Conservation (phyloP, 2,797 vertebrate genomes). For the Silurus lanzhouensis region DNA sequence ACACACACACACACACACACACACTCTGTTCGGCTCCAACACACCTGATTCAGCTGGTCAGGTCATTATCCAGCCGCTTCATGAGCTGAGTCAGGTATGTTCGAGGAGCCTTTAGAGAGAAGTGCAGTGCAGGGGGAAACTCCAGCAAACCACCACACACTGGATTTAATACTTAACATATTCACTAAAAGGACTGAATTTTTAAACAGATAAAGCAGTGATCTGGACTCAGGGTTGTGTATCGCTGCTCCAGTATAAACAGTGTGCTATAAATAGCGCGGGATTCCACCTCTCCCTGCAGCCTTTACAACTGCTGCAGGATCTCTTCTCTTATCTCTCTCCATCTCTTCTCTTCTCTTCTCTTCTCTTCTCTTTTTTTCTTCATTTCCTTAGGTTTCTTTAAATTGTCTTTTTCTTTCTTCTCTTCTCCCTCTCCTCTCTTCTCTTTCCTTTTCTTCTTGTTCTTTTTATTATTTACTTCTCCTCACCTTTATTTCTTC, state of each 20-base stretch:
- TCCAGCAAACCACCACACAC: not conserved
- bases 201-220: conserved; percentile 7
- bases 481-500: not conserved
- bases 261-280: conserved; percentile 42
- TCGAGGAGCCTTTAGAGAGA: conserved; percentile 13
- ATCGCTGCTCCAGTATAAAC: conserved; percentile 23
- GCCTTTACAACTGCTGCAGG: conserved; percentile 17
- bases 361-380: not conserved
- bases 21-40: not conserved
- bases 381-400: not conserved
- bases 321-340: not conserved
- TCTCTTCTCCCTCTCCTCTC: not conserved
- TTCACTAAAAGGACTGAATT: conserved; percentile 7
- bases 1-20: conserved; percentile 3
- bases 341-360: not conserved
- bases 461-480: not conserved
- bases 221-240: conserved; percentile 12
- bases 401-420: not conserved
- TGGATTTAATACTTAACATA: not conserved
- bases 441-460: conserved; percentile 33
- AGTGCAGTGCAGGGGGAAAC: conserved; percentile 10
- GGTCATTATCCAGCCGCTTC: conserved; percentile 5
- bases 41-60: conserved; percentile 34
- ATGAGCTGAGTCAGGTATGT: conserved; percentile 31
- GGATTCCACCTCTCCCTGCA: conserved; percentile 25